Percentiles rank a stretch among this genome's conserved stretches.
Conservation (phyloP, 2,113 vertebrate species). For the Rhadina sibilatrix region DNA sequence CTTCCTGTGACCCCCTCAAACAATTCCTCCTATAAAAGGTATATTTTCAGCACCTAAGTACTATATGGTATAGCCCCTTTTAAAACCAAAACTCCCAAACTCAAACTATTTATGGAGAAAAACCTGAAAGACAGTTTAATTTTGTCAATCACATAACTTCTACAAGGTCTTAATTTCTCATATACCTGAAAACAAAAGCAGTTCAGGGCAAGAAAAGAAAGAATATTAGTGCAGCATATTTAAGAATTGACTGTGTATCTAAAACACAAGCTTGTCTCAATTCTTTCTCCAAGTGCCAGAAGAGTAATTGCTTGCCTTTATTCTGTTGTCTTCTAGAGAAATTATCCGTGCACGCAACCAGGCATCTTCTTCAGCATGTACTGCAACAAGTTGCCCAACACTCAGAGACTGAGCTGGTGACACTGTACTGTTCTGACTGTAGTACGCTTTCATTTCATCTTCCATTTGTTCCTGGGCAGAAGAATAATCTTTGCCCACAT, state of each 20-base stretch:
- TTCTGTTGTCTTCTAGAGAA: conserved; percentile 70
- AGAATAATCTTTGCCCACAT: conserved; percentile 89
- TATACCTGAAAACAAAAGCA: background rate
- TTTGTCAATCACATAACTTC: background rate
- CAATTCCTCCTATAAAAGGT: background rate
- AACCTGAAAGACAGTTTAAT: background rate
- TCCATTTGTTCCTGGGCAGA: conserved; percentile 88
- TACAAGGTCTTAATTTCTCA: background rate
- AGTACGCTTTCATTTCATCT: conserved; percentile 85
- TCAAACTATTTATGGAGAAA: background rate
- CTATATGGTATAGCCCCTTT: background rate
- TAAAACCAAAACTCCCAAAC: background rate
- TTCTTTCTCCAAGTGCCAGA: background rate
- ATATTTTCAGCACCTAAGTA: background rate
- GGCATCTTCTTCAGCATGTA: conserved; percentile 82
- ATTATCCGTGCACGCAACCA: conserved; percentile 84
- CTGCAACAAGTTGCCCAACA: conserved; percentile 82
- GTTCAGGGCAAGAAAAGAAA: background rate
- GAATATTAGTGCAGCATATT: background rate
- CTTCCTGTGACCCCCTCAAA: background rate
- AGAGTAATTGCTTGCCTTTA: conserved; percentile 81
- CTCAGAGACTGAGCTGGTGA: conserved; percentile 48
- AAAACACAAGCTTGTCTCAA: background rate
- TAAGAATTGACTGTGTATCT: background rate
- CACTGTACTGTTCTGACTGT: conserved; percentile 57